Conservation (phyloP, 1,140 invertebrate genomes). For the Anastrepha ludens region DNA sequence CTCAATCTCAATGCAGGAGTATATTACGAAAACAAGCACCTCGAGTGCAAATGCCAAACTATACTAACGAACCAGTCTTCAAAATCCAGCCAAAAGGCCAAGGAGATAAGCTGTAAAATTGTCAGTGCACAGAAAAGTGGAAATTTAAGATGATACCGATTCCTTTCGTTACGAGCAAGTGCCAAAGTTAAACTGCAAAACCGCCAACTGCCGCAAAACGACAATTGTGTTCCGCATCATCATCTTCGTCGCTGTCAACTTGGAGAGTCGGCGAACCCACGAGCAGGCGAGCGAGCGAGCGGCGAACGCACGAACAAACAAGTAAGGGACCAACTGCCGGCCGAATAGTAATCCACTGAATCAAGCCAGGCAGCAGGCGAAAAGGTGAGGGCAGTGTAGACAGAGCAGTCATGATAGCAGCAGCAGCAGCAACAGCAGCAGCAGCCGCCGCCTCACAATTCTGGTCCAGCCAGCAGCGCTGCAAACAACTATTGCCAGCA, state of each 20-base stretch:
- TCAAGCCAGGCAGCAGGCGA: background rate
- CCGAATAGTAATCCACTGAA: background rate
- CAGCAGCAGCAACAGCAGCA: background rate
- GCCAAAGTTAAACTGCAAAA: conserved; percentile 56
- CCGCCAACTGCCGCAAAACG: conserved; percentile 43
- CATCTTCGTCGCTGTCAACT: conserved; percentile 12
- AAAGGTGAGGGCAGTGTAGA: background rate
- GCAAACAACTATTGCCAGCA: background rate
- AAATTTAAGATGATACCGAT: conserved; percentile 49
- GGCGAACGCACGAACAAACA: background rate
- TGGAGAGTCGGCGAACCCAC: background rate
- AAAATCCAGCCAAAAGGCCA: conserved; percentile 34
- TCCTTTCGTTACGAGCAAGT: conserved; percentile 54
- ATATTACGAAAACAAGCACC: background rate
- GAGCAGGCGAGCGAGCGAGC: background rate
- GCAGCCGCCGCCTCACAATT: background rate
- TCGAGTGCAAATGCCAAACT: conserved; percentile 22
- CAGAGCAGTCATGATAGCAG: background rate
- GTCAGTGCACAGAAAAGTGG: background rate
- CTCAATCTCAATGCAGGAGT: background rate
- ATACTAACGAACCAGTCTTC: background rate
- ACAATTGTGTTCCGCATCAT: conserved; percentile 45
- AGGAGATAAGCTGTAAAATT: background rate
- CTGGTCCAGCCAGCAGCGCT: background rate
- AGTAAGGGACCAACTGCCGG: conserved; percentile 21